Base-by-base conservation (phyloP, 2,888 invertebrate genomes). In the Eucriotettix oculatus region DNA sequence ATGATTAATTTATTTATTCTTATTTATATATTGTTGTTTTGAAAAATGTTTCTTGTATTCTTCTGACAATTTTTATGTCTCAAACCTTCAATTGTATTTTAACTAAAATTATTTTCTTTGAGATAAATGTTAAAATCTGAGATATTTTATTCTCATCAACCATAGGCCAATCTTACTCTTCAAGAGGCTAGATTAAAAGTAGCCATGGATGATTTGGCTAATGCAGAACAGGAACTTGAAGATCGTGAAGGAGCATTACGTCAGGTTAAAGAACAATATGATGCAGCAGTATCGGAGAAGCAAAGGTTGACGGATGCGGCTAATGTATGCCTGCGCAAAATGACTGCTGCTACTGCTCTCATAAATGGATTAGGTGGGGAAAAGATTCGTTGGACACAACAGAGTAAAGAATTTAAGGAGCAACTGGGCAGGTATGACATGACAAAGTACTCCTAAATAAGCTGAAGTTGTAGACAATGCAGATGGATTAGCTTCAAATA, bases 311-410 rank as follows among this genome's bases (percentile, higher is more conserved):
- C 89, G 0, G 94, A 95, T 68, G 96, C 95, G 57, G 95, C 96
- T 1, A 93, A 94, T 71, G 83, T 86, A 0, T 97, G 97, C 68
- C 75, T 95, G 53, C 80, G 93, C 42, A 97, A 97, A 78, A 97
- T 97, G 97, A 92, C 88, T 55, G 93, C 95, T 0, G 97, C 97
- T 0, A 94, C 94, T 9, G 90, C 94, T 1, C 79, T 97, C 16
- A 97, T 97, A 62, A 94, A 95, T 70, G 97, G 97, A 3, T 76
- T 97, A 56, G 92, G 92, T 1, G 97, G 94, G 42, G 90, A 90
- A 70, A 62, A 62, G 58, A 82, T 87, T 61, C 81, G 97, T 60
- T 97, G 97, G 97, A 97, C 95, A 0, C 87, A 91, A 68, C 94
- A 95, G 72, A 91, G 94, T 72, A 91, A 91, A 75, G 91, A 92